Conservation (phyloP, 2,888 invertebrate genomes). For the Corbicula japonica region DNA sequence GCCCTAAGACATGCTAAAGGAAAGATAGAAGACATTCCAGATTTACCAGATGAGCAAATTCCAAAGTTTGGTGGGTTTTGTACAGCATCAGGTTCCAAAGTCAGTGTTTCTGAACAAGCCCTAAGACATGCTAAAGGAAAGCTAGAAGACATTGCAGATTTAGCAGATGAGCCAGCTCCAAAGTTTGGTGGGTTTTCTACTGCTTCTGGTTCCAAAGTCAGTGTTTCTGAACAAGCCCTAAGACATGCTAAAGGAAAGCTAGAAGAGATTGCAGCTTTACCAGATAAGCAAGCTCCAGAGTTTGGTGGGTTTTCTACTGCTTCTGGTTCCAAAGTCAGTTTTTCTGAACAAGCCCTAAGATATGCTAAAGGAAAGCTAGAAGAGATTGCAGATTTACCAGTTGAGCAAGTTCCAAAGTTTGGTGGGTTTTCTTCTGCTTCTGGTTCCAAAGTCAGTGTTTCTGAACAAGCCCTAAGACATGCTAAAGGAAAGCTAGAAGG, state of each 20-base stretch:
- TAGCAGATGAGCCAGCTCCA: background rate
- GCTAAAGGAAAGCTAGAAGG: conserved; percentile 17
- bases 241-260: conserved; percentile 14
- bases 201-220: conserved; percentile 23
- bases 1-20: conserved; percentile 26
- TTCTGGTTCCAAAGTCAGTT: conserved; percentile 26
- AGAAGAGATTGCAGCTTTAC: background rate
- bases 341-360: conserved; percentile 40
- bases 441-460: conserved; percentile 20
- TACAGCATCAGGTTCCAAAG: conserved; percentile 30
- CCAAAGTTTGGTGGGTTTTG: conserved; percentile 12
- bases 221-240: conserved; percentile 26
- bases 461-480: conserved; percentile 17
- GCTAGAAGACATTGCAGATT: conserved; percentile 26
- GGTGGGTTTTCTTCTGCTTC: conserved; percentile 22
- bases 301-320: conserved; percentile 48
- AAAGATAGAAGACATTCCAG: background rate
- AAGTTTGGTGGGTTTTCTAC: conserved; percentile 27
- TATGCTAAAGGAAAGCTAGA: conserved; percentile 34
- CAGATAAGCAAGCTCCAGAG: too few species aligned
- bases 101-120: conserved; percentile 32
- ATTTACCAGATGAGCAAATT: background rate
- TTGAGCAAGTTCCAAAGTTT: background rate
- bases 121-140: conserved; percentile 16
- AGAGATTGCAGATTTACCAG: conserved; percentile 11